A percentile compares a stretch with the other conserved stretches of the same genome.
These are phyloP conservation scores for Lymantria dispar DNA, from an alignment of 2,888 invertebrate genomes.

Conservation along the genomic window DNA sequence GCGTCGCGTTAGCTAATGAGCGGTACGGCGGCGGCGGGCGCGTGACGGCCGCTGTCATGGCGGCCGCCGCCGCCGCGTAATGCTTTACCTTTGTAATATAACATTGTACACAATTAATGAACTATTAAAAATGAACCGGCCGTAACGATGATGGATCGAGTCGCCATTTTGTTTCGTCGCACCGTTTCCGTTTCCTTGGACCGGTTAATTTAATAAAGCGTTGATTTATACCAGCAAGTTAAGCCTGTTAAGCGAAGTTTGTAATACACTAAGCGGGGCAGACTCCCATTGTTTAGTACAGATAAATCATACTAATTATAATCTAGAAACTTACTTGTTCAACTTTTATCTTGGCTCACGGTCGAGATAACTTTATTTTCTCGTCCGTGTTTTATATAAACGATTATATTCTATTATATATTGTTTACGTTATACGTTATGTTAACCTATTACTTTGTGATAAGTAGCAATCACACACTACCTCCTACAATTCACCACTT, in stretches of 20 bases:
- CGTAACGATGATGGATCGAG: constrained; percentile 26
- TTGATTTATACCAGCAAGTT: constrained; percentile 19
- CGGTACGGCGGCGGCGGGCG: not conserved
- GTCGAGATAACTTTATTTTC: too few species aligned
- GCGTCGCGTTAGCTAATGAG: constrained; percentile 20
- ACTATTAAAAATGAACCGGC: constrained; percentile 16
- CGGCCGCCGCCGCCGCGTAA: constrained; percentile 11
- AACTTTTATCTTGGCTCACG: too few species aligned
- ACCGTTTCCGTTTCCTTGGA: not conserved
- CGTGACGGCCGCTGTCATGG: constrained; percentile 4
- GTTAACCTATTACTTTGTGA: too few species aligned
- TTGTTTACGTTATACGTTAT: too few species aligned
- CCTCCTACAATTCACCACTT: too few species aligned
- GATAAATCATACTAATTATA: constrained; percentile 8
- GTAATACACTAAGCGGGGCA: constrained; percentile 6
- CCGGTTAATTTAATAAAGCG: constrained; percentile 11
- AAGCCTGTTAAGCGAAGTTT: constrained; percentile 4
- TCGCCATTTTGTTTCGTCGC: constrained; percentile 13
- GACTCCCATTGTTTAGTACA: constrained; percentile 14
- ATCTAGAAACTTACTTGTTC: not conserved
- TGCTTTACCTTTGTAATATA: constrained; percentile 12
- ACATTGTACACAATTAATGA: constrained; percentile 13
- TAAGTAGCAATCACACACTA: too few species aligned
- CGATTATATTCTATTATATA: too few species aligned
- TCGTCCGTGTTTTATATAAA: too few species aligned